Conservation (phyloP, 30 jellyfish, hydroid and myxozoan species). For the Turritopsis rubra region DNA sequence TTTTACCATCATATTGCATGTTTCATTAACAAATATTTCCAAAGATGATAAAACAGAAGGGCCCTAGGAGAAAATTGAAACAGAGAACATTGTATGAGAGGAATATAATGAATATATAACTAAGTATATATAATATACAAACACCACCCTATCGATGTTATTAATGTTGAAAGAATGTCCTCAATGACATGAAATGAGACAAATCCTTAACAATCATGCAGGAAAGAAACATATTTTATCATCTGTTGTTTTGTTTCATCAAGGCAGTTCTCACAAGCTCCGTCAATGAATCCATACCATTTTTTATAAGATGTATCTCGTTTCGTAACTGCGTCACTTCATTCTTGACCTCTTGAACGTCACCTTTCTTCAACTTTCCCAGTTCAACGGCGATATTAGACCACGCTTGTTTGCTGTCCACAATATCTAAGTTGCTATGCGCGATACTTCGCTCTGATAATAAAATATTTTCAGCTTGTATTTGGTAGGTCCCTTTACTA, state of each 20-base stretch:
- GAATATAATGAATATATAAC: no score
- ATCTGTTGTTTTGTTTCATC: background rate
- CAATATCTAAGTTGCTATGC: background rate
- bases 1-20: no score
- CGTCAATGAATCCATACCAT: slow-evolving; percentile 5
- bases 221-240: no score
- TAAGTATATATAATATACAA: no score
- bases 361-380: slow-evolving; percentile 7
- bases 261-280: background rate
- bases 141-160: no score
- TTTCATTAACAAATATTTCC: no score
- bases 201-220: no score
- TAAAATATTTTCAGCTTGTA: background rate
- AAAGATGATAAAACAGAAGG: no score
- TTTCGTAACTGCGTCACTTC: background rate
- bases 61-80: no score
- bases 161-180: no score
- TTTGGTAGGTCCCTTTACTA: background rate
- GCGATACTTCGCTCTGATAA: background rate
- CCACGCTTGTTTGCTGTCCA: background rate
- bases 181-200: no score
- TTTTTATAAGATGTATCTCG: background rate
- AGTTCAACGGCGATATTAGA: background rate
- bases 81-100: no score
- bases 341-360: background rate